A percentile compares a stretch with the other conserved stretches of the same genome.
phyloP scores from a whole-genome alignment of 2,888 invertebrate species.

The Mermis nigrescens region DNA sequence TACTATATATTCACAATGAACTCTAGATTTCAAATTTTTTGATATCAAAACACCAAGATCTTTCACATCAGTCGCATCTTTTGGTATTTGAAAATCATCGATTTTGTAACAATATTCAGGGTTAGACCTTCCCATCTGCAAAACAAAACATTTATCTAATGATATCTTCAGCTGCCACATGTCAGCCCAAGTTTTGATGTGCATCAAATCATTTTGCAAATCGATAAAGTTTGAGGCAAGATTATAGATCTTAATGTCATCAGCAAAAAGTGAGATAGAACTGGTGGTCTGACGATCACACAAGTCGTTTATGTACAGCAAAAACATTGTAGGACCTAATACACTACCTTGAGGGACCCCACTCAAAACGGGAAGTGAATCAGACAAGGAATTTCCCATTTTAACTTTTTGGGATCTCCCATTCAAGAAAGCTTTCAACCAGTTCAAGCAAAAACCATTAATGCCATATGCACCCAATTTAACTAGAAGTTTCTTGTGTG shows the following conservation, averaged over 20 bases:
- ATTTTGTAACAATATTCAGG: not conserved
- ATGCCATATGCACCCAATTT: not conserved
- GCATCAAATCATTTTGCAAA: not conserved
- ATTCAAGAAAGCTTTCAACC: not conserved
- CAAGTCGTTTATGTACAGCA: not conserved
- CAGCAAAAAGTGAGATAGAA: not conserved
- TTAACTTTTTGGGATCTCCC: not conserved
- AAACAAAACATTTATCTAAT: not conserved
- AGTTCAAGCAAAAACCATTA: not conserved
- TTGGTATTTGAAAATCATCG: not conserved
- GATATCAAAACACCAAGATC: not conserved
- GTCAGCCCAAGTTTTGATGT: not conserved
- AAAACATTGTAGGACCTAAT: not conserved
- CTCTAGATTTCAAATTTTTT: too few relatives aligned
- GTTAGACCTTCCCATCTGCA: not conserved
- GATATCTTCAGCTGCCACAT: not conserved
- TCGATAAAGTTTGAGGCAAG: not conserved
- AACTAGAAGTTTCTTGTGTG: not conserved
- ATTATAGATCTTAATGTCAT: not conserved
- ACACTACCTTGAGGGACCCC: not conserved
- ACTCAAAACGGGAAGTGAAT: not conserved
- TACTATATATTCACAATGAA: too few relatives aligned
- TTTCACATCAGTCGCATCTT: not conserved
- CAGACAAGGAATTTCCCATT: not conserved
- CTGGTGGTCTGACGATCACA: not conserved